Evolutionary conservation across 2,888 invertebrate genomes (phyloP), one percentile per base, ranked within the genome.

Genomic region (Campopleginae sp.): DNA sequence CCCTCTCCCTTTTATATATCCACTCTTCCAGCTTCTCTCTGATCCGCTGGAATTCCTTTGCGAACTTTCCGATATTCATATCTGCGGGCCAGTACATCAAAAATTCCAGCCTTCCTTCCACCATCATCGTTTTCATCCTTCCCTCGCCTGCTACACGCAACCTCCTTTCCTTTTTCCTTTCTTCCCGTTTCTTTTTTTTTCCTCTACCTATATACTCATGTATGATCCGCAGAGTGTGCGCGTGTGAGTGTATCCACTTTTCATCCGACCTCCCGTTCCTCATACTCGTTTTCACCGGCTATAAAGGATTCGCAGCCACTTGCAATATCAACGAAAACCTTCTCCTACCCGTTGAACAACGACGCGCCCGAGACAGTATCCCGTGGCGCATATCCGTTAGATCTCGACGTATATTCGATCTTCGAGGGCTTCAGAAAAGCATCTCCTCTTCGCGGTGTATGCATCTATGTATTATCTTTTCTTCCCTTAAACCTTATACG

Each of bases 1-100:
- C 54, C 54, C 14, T 27, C 38, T 23, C 14, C 27, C 83, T 71
- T 66, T 77, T 42, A 76, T 68, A 63, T 75, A 75, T 75, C 83
- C 78, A 76, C 80, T 76, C 84, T 78, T 63, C 88, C 76, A 66
- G 65, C 75, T 65, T n/a, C 84, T 78, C 84, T 82, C 81, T 90
- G 90, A 91, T 90, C 90, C 90, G 85, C 80, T 84, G 92, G 91
- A 93, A 93, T 93, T 91, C 93, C 93, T 92, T 92, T 91, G 91
- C 92, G 90, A 92, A 93, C 91, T 93, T 93, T 92, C 91, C 92
- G 92, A 92, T 93, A 92, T 93, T 92, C 92, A 93, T 93, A 93
- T 92, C 91, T 90, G 90, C 90, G 89, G 88, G 90, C 91, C 91
- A 91, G 91, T 92, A 91, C 92, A 93, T 93, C 91, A 92, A 92